phyloP scores from a whole-genome alignment of 2,797 vertebrate genomes.

The Acrossocheilus fasciatus region DNA sequence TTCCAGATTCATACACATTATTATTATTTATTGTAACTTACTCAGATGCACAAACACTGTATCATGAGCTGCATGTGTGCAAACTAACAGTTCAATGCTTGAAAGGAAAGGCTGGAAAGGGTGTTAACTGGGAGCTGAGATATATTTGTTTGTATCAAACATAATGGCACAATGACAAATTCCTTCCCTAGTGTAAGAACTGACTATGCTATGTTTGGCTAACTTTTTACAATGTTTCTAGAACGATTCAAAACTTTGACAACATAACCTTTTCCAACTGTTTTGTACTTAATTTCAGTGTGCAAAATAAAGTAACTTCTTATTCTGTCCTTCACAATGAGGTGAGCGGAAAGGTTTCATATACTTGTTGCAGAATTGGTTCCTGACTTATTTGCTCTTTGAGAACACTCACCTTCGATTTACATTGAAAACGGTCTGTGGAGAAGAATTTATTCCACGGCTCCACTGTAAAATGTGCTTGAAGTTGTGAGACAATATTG shows the following conservation, averaged over 20 bases:
- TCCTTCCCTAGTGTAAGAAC: no score
- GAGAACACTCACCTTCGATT: not conserved
- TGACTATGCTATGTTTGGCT: no score
- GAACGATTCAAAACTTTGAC: no score
- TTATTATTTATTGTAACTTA: not conserved
- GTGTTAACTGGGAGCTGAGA: no score
- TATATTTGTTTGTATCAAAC: no score
- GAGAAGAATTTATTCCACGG: conserved; percentile 38
- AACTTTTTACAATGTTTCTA: no score
- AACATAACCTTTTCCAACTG: no score
- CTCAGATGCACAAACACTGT: not conserved
- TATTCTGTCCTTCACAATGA: not conserved
- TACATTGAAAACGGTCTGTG: conserved; percentile 36
- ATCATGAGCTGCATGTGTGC: not conserved
- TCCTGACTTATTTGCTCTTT: not conserved
- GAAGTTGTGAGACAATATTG: conserved; percentile 47
- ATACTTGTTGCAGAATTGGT: not conserved
- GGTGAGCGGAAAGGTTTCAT: not conserved
- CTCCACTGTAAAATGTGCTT: conserved; percentile 48
- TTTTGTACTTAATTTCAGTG: no score
- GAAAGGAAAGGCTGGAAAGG: not conserved
- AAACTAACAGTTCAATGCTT: not conserved
- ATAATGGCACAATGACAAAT: no score
- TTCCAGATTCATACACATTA: no score
- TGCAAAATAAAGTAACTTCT: not conserved